Percentiles rank a stretch among this genome's conserved stretches.
Evolutionary conservation across 2,113 vertebrate species (phyloP).

Genomic region (Empidonax alnorum): DNA sequence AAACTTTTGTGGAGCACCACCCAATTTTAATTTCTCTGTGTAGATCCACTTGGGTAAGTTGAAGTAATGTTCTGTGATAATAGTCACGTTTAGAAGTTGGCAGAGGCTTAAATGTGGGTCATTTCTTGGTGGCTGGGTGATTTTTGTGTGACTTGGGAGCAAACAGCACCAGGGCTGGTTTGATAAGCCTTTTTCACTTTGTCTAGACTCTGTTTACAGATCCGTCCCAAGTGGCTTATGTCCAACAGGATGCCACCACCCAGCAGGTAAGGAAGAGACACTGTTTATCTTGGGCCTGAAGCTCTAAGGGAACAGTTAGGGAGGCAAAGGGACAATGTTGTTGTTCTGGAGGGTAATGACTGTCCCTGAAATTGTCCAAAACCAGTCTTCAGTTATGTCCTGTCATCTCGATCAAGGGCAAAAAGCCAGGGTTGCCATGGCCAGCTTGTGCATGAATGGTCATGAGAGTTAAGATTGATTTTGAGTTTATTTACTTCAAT

Average conservation of each 20-base stretch:
- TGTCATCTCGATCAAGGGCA: not conserved
- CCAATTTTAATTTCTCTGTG: not conserved
- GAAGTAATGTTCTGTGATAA: not conserved
- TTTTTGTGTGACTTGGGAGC: not conserved
- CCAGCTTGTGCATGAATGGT: not conserved
- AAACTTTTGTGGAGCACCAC: not conserved
- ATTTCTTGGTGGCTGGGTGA: not conserved
- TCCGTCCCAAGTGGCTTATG: conserved; percentile 95
- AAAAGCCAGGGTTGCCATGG: not conserved
- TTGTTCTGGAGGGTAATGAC: not conserved
- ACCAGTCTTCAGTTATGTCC: not conserved
- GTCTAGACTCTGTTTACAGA: conserved; percentile 93
- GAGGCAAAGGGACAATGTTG: not conserved
- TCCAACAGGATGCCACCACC: conserved; percentile 93
- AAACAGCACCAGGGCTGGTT: conserved; percentile 6
- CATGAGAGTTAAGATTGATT: not conserved
- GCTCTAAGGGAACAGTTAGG: not conserved
- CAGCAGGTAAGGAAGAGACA: conserved; percentile 84
- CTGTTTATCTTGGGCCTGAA: not conserved
- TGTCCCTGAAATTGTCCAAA: not conserved
- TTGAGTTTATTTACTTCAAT: not conserved
- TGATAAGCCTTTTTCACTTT: conserved; percentile 60
- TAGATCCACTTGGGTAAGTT: not conserved
- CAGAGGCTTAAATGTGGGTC: not conserved
- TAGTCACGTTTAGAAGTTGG: not conserved